These are phyloP conservation scores for Dromas ardeola DNA, from an alignment of 2,113 vertebrate genomes.

Conservation along the genomic window DNA sequence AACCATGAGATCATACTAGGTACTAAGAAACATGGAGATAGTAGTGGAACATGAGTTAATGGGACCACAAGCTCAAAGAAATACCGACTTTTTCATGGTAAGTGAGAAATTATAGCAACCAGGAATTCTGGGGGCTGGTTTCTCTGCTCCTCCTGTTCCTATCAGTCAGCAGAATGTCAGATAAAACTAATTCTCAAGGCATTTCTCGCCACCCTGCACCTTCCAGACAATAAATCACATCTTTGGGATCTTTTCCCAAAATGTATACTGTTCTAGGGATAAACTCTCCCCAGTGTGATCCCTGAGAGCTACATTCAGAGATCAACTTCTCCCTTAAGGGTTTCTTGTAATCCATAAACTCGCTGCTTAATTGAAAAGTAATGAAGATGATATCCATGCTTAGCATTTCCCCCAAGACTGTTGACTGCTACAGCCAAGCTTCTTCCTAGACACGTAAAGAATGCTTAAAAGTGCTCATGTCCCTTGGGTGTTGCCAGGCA, in stretches of 20 bases:
- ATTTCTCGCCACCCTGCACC: background rate
- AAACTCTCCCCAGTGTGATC: background rate
- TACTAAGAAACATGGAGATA: background rate
- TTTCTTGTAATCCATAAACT: background rate
- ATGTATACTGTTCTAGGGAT: background rate
- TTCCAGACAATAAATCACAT: background rate
- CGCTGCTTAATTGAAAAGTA: constrained; percentile 51
- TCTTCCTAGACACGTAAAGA: constrained; percentile 10
- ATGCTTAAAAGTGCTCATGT: background rate
- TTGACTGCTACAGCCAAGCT: background rate
- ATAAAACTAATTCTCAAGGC: background rate
- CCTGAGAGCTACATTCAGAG: background rate
- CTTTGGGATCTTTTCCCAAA: background rate
- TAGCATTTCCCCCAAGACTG: constrained; percentile 23
- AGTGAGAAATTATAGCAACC: background rate
- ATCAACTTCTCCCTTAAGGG: background rate
- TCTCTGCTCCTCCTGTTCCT: background rate
- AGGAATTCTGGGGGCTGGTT: accelerated
- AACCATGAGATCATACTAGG: background rate
- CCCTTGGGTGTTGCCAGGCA: background rate
- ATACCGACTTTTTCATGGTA: background rate
- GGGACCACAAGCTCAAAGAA: background rate
- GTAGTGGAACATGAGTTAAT: background rate
- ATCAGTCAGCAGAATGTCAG: background rate
- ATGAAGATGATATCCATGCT: constrained; percentile 45